Conservation (phyloP, 2,113 vertebrate species). For the Numenius arquata region DNA sequence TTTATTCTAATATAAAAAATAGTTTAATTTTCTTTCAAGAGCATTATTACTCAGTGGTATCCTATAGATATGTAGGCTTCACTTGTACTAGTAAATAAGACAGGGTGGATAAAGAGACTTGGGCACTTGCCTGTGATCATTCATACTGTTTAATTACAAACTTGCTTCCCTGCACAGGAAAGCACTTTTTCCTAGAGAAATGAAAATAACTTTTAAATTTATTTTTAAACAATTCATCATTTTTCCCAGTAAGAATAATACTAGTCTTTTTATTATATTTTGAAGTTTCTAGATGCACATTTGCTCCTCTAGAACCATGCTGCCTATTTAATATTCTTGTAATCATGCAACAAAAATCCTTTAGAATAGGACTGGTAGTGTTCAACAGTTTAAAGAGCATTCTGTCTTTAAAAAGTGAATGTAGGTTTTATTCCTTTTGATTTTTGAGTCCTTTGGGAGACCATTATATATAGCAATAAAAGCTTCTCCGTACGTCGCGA, state of each 20-base stretch:
- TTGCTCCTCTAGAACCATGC: not conserved
- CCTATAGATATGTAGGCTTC: not conserved
- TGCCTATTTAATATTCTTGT: not conserved
- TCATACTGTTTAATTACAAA: not conserved
- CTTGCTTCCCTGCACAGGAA: not conserved
- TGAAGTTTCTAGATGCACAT: not conserved
- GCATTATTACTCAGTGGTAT: not conserved
- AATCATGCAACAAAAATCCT: not conserved
- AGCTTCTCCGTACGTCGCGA: not conserved
- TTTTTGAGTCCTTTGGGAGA: not conserved
- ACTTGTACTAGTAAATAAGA: not conserved
- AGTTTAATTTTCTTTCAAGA: not conserved
- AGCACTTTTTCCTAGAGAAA: not conserved
- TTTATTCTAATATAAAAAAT: not conserved
- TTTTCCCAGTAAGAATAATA: not conserved
- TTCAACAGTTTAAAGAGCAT: not conserved
- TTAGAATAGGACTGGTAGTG: not conserved
- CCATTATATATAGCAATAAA: not conserved
- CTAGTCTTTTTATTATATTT: fast-evolving
- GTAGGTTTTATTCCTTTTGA: not conserved
- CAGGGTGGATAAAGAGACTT: not conserved
- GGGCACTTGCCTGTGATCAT: not conserved
- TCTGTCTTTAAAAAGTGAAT: not conserved
- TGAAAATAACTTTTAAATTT: not conserved
- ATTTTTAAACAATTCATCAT: not conserved